Evolutionary conservation across 2,113 vertebrate species (phyloP).

Genomic region (Mola mola): DNA sequence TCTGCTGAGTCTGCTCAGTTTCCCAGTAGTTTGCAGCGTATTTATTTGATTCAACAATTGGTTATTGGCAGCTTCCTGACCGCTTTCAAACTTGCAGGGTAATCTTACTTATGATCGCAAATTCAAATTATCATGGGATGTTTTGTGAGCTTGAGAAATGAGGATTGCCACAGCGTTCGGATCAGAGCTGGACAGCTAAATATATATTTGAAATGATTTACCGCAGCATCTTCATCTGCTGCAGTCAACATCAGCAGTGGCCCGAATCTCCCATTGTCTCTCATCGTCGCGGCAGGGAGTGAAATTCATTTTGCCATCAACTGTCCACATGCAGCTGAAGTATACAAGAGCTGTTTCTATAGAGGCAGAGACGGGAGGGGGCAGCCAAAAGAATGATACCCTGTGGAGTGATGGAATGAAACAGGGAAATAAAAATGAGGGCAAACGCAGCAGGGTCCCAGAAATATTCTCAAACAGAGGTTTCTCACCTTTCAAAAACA

Average conservation of each 20-base stretch:
- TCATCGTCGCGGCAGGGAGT: conserved; percentile 66
- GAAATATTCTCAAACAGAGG: conserved; percentile 42
- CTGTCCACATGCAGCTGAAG: conserved; percentile 70
- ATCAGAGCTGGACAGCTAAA: conserved; percentile 35
- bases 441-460: conserved; percentile 47
- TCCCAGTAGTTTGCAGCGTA: conserved; percentile 28
- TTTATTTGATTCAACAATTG: conserved; percentile 54
- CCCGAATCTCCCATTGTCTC: conserved; percentile 62
- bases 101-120: conserved; percentile 57
- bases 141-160: conserved; percentile 31
- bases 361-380: conserved; percentile 47
- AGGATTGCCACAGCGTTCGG: conserved; percentile 17
- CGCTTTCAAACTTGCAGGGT: background rate
- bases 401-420: conserved; percentile 67
- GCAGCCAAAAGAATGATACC: conserved; percentile 44
- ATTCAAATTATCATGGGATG: conserved; percentile 39
- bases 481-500: conserved; percentile 36
- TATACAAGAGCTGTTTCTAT: conserved; percentile 43
- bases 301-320: conserved; percentile 72
- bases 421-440: conserved; percentile 67
- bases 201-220: conserved; percentile 59
- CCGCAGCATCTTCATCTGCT: conserved; percentile 44
- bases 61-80: conserved; percentile 26
- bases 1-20: conserved; percentile 51
- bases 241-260: conserved; percentile 57